Percentiles rank a stretch among this genome's conserved stretches.
Evolutionary conservation across 2,113 vertebrate genomes (phyloP).

Genomic region (Ptilonorhynchus violaceus): DNA sequence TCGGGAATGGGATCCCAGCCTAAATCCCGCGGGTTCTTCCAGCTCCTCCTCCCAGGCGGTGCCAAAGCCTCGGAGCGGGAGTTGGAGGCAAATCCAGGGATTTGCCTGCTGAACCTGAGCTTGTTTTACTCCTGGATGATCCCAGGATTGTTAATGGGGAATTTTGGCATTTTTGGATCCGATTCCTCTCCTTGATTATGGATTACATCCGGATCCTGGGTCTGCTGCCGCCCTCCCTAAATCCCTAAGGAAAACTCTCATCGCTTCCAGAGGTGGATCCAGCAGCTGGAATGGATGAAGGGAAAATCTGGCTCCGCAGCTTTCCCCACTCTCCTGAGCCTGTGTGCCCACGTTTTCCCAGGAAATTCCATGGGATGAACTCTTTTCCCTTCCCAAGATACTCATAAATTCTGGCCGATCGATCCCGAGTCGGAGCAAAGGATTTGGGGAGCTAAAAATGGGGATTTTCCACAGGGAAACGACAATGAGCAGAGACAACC

Average conservation of each 20-base stretch:
- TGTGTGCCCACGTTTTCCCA: neutral
- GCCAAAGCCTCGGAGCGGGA: neutral
- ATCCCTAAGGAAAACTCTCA: neutral
- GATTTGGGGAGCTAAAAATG: neutral
- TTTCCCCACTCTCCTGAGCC: neutral
- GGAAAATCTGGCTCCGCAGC: neutral
- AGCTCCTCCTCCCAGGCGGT: neutral
- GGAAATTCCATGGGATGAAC: neutral
- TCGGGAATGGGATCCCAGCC: neutral
- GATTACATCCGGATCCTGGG: fast-evolving
- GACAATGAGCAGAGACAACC: neutral
- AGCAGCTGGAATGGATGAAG: neutral
- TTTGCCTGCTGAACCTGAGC: neutral
- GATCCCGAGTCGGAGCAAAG: neutral
- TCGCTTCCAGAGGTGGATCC: neutral
- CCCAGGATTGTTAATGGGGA: neutral
- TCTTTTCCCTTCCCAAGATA: neutral
- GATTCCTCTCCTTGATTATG: neutral
- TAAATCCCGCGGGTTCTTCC: neutral
- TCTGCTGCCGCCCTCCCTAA: neutral
- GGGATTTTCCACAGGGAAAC: neutral
- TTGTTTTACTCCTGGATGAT: neutral
- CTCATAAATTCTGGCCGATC: neutral
- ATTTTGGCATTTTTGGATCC: neutral
- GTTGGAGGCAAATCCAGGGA: neutral